Evolutionary conservation across 2,797 vertebrate genomes (phyloP), one percentile per base, ranked within the genome.

Genomic region (Acrossocheilus fasciatus): DNA sequence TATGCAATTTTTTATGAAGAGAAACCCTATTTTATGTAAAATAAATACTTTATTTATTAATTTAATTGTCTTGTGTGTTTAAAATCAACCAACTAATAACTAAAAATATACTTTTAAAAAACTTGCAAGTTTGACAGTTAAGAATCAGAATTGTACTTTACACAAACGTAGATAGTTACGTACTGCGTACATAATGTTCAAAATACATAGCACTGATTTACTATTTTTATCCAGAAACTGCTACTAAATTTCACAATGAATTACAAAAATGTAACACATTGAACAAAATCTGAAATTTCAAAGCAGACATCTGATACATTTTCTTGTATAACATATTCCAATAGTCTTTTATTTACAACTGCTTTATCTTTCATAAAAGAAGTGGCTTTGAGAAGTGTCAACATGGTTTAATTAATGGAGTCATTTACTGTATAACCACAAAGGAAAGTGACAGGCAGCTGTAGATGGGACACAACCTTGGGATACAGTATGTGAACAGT

Each of bases 1-100:
- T 94, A 95, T 74, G 85, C 92, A 90, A 91, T 93, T 90, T 90
- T 91, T 91, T 91, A 94, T 93, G 91, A 92, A 92, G 92, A 93
- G 93, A 89, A 92, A 93, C 89, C 85, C 81, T 94, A 92, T 95
- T 94, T 93, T 93, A 92, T 93, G 93, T 94, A 93, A 92, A 91
- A 93, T 90, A 91, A 90, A 91, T 17, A 50, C 86, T 82, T 76
- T 89, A 91, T 91, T 91, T 91, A 91, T 89, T 90, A 68, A 89
- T 39, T 88, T 87, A 75, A 30, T 1, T 73, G 43, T 12, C 15
- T 73, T 80, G 59, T 87, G 50, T 84, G 50, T 82, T 45, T 23
- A 17, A 45, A 79, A 45, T 64, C 57, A 62, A 26, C 54, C 2
- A 10, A 52, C 26, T 11, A 39, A 59, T 23, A n/a, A 59, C 57